phyloP scores from a whole-genome alignment of 2,888 invertebrate species.

The Chymomyza fuscimana region DNA sequence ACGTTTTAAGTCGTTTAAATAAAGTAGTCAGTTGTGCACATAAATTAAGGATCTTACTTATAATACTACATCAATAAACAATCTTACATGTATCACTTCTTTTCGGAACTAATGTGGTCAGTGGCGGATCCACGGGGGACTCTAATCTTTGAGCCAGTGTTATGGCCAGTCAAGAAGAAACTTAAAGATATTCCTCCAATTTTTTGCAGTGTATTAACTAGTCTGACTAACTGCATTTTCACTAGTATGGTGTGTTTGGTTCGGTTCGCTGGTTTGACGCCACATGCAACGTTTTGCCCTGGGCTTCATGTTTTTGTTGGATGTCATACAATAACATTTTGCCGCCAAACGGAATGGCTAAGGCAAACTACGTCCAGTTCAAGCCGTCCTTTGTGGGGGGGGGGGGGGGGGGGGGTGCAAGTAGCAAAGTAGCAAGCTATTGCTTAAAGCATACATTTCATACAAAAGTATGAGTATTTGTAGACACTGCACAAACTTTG shows the following conservation, averaged over 20 bases:
- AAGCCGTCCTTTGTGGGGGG: constrained; percentile 42
- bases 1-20: too few species aligned
- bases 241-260: constrained; percentile 16
- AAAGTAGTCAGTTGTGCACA: too few species aligned
- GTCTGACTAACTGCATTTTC: constrained; percentile 20
- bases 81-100: too few species aligned
- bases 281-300: constrained; percentile 17
- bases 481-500: constrained; percentile 47
- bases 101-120: too few species aligned
- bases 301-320: constrained; percentile 56
- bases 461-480: background rate
- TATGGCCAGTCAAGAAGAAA: too few species aligned
- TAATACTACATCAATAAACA: too few species aligned
- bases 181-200: too few species aligned
- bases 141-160: too few species aligned
- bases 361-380: constrained; percentile 29
- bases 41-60: too few species aligned
- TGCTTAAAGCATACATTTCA: background rate
- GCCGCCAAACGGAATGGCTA: constrained; percentile 73
- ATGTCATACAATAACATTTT: constrained; percentile 67
- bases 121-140: too few species aligned
- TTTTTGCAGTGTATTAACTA: constrained; percentile 13
- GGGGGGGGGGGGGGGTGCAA: too few species aligned
- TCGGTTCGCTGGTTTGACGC: constrained; percentile 45
- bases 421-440: constrained; percentile 30